phyloP scores from a whole-genome alignment of 2,113 vertebrate genomes.

The Oryzias celebensis region DNA sequence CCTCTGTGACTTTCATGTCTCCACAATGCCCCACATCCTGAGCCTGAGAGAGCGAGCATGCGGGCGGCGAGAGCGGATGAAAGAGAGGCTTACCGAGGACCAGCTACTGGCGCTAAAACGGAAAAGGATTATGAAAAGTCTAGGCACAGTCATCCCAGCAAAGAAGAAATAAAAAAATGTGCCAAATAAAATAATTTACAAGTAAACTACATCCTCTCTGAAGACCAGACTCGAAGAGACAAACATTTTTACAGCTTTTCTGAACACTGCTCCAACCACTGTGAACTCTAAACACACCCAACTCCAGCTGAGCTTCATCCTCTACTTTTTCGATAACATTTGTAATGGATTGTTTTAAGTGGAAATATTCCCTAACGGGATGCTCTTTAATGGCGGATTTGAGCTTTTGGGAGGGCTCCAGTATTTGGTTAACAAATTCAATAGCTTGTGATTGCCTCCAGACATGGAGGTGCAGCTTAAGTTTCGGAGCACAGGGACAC shows the following conservation, averaged over 20 bases:
- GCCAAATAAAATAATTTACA: slow-evolving; percentile 43
- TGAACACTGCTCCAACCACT: slow-evolving; percentile 45
- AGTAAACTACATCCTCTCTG: slow-evolving; percentile 26
- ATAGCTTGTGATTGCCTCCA: slow-evolving; percentile 38
- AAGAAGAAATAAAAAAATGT: slow-evolving; percentile 31
- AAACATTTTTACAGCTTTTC: slow-evolving; percentile 24
- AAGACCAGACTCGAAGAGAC: slow-evolving; percentile 23
- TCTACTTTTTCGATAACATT: slow-evolving; percentile 60
- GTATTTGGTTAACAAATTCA: slow-evolving; percentile 63
- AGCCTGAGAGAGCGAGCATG: slow-evolving; percentile 25
- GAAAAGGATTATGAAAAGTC: slow-evolving; percentile 49
- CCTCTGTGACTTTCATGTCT: slow-evolving; percentile 23
- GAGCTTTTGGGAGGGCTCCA: slow-evolving; percentile 15
- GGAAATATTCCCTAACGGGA: slow-evolving; percentile 14
- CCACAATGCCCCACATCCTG: slow-evolving; percentile 24
- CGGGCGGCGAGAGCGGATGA: slow-evolving; percentile 33
- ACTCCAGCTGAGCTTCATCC: slow-evolving; percentile 3
- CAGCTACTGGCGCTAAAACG: slow-evolving; percentile 33
- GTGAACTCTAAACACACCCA: slow-evolving; percentile 39
- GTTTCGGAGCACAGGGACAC: slow-evolving; percentile 12
- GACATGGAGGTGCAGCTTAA: slow-evolving; percentile 15
- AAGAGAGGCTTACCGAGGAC: slow-evolving; percentile 43
- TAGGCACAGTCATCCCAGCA: slow-evolving; percentile 31
- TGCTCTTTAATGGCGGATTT: slow-evolving; percentile 13
- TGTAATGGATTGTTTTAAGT: slow-evolving; percentile 46